A percentile compares a stretch with the other conserved stretches of the same genome.
phyloP scores from a whole-genome alignment of 2,888 invertebrate species.

The Drosophila vallismaia region DNA sequence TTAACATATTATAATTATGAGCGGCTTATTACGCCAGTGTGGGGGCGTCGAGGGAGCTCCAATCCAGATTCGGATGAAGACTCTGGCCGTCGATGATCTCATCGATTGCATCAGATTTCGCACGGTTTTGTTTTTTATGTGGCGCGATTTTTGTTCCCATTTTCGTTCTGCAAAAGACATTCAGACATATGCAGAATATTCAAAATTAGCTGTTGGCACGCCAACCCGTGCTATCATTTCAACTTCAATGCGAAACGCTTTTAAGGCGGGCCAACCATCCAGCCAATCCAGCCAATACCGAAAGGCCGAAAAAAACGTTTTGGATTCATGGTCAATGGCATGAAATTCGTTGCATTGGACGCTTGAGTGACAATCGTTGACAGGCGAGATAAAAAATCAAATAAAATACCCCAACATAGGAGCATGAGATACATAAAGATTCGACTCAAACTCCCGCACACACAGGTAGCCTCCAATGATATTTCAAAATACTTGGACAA shows the following conservation, averaged over 20 bases:
- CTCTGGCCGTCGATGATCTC: conserved; percentile 69
- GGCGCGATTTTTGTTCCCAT: conserved; percentile 70
- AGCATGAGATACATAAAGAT: conserved; percentile 4
- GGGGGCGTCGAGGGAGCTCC: conserved; percentile 46
- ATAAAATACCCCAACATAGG: conserved; percentile 1
- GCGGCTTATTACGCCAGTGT: conserved; percentile 64
- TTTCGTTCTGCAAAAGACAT: conserved; percentile 55
- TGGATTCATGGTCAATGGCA: conserved; percentile 60
- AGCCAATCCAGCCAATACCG: conserved; percentile 7
- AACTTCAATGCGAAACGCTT: conserved; percentile 41
- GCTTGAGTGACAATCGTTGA: conserved; percentile 47
- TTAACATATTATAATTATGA: conserved; percentile 49
- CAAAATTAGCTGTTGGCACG: conserved; percentile 73
- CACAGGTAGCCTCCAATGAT: conserved; percentile 29
- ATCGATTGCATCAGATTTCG: conserved; percentile 81
- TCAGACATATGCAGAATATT: conserved; percentile 72
- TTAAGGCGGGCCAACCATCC: conserved; percentile 51
- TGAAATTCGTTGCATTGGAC: conserved; percentile 60
- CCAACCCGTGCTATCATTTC: conserved; percentile 36
- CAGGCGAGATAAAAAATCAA: conserved; percentile 20
- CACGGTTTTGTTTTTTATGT: conserved; percentile 74
- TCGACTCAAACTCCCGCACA: conserved; percentile 15
- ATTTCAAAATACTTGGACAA: too few species aligned
- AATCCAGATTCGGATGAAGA: conserved; percentile 45
- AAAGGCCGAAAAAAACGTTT: conserved; percentile 6